phyloP scores from a whole-genome alignment of 2,113 vertebrate genomes.

The Oreotrochilus melanogaster region DNA sequence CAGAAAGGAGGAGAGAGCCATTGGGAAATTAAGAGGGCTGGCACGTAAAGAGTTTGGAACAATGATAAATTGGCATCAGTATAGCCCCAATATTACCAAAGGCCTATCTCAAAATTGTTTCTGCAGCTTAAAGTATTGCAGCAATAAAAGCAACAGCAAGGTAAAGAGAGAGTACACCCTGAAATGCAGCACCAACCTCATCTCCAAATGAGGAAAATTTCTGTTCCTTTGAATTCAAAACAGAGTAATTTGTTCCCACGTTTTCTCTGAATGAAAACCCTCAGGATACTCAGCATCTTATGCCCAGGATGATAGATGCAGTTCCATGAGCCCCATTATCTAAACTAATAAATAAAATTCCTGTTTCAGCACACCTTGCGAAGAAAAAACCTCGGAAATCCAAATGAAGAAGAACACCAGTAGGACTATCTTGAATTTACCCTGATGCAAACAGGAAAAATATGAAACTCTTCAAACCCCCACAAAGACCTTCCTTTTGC shows the following conservation, averaged over 20 bases:
- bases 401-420: not conserved
- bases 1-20: not conserved
- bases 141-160: not conserved
- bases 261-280: not conserved
- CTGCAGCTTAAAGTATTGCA: not conserved
- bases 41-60: not conserved
- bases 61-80: not conserved
- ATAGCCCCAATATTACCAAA: not conserved
- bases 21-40: not conserved
- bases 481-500: not conserved
- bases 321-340: not conserved
- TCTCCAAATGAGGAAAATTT: not conserved
- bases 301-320: not conserved
- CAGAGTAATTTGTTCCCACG: fast-evolving
- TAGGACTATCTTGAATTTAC: not conserved
- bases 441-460: not conserved
- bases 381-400: not conserved
- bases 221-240: not conserved
- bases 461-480: not conserved
- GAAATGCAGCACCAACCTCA: not conserved
- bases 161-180: not conserved
- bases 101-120: not conserved
- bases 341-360: not conserved
- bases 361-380: not conserved
- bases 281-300: not conserved